Conservation (phyloP, 2,888 invertebrate species). For the Tetrapedia diversipes region DNA sequence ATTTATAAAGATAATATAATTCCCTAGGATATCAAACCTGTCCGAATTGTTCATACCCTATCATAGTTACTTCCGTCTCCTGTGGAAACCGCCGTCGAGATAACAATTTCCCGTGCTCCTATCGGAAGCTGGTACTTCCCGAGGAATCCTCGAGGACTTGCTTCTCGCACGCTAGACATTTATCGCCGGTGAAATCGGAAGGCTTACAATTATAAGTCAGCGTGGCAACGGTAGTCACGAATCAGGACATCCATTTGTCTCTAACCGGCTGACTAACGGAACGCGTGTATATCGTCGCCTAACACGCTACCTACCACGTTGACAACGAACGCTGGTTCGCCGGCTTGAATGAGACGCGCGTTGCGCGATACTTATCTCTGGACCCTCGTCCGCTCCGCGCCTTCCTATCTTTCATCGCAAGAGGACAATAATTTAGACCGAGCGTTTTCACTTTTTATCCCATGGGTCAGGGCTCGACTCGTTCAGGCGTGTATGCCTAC, state of each 20-base stretch:
- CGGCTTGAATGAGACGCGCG: slow-evolving; percentile 72
- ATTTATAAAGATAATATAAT: no score
- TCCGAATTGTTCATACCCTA: no score
- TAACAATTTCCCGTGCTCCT: background rate
- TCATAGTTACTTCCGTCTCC: no score
- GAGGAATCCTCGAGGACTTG: background rate
- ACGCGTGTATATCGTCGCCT: slow-evolving; percentile 67
- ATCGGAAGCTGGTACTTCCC: background rate
- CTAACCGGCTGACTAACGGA: slow-evolving; percentile 58
- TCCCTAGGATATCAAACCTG: no score
- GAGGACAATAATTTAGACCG: slow-evolving; percentile 69
- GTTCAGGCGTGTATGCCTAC: background rate
- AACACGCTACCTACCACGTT: slow-evolving; percentile 71
- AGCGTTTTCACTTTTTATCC: slow-evolving; percentile 59
- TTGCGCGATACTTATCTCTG: slow-evolving; percentile 76
- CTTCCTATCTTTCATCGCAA: slow-evolving; percentile 67
- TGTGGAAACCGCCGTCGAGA: background rate
- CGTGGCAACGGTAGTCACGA: slow-evolving; percentile 54
- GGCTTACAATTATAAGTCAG: slow-evolving; percentile 40
- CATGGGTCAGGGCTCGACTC: slow-evolving; percentile 25
- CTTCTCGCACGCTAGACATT: background rate
- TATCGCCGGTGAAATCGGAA: slow-evolving; percentile 32
- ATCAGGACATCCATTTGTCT: slow-evolving; percentile 66
- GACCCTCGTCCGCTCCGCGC: slow-evolving; percentile 60
- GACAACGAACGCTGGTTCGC: slow-evolving; percentile 72